Evolutionary conservation across 1,140 invertebrate genomes (phyloP), one percentile per base, ranked within the genome.

Genomic region (Hormaphis cornu): DNA sequence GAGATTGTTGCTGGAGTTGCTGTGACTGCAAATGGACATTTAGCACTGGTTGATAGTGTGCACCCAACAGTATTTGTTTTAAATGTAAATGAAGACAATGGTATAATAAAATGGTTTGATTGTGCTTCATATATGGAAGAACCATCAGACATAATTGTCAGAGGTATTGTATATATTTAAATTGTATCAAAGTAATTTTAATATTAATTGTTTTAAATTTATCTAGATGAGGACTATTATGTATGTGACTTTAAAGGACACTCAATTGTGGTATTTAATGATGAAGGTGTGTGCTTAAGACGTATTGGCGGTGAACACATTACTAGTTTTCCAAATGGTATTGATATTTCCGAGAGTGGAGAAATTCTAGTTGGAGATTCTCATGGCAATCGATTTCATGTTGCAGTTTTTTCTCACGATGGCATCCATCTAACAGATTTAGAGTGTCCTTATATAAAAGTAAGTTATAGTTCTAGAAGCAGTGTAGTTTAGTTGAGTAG

Each of bases 231-330:
- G 75, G 92, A 96, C 78, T 97, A 93, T 80, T 98, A 93, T 80
- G 92, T 97, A 26, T 97, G 95, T 78, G 95, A 98, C 79, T 98
- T 97, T 78, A 97, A 97, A 81, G 94, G 93, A 66, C 95, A 97
- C 79, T 96, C 93, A 78, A 93, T 98, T 18, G 92, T 94, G 37
- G 94, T 97, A 20, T 97, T 96, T 79, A 89, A 88, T 76, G 91
- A 95, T 76, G 89, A 92, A 69, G 95, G 95, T 70, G 85, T 86
- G 69, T 97, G 93, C 79, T 78, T 95, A 71, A 87, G 93, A 72
- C 88, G 93, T 72, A 96, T 97, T 80, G 95, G 94, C 61, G 91
- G 89, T 80, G 93, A 97, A 79, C 93, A 89, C 77, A 86, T 97
- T 73, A 97, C 94, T 73, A 96, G 95, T 79, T 98, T 93, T 79